A percentile compares a stretch with the other conserved stretches of the same genome.
Conservation (phyloP, 2,888 invertebrate genomes). For the Spodoptera exigua region DNA sequence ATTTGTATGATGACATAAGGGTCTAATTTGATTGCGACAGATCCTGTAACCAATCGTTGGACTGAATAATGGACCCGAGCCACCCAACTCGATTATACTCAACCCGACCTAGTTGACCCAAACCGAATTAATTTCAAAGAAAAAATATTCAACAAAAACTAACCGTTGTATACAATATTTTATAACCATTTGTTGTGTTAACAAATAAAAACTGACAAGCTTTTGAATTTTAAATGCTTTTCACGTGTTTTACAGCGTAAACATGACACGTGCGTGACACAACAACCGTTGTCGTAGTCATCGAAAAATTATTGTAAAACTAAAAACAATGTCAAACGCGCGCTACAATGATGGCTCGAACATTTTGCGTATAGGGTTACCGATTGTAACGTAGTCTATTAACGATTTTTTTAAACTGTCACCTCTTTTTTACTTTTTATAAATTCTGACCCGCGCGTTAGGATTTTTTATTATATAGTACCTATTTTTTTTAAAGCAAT, state of each 20-base stretch:
- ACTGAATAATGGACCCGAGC: not conserved
- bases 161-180: conserved; percentile 12
- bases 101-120: conserved; percentile 16
- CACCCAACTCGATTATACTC: not conserved
- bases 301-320: conserved; percentile 42
- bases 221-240: conserved; percentile 31
- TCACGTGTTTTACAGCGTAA: conserved; percentile 33
- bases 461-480: not conserved
- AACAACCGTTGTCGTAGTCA: conserved; percentile 41
- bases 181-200: conserved; percentile 10
- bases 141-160: conserved; percentile 3
- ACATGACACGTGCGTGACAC: conserved; percentile 41
- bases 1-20: conserved; percentile 14
- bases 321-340: conserved; percentile 26
- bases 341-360: not conserved
- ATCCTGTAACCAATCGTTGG: conserved; percentile 26
- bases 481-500: not conserved
- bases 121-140: conserved; percentile 1
- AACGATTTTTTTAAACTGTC: conserved; percentile 9
- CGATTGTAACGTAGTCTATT: conserved; percentile 15
- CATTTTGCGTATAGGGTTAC: conserved; percentile 18
- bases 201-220: conserved; percentile 31
- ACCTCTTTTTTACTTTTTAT: conserved; percentile 5
- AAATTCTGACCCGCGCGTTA: not conserved
- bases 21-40: conserved; percentile 20